phyloP scores from a whole-genome alignment of 2,113 vertebrate genomes.

The Trogon melanurus region DNA sequence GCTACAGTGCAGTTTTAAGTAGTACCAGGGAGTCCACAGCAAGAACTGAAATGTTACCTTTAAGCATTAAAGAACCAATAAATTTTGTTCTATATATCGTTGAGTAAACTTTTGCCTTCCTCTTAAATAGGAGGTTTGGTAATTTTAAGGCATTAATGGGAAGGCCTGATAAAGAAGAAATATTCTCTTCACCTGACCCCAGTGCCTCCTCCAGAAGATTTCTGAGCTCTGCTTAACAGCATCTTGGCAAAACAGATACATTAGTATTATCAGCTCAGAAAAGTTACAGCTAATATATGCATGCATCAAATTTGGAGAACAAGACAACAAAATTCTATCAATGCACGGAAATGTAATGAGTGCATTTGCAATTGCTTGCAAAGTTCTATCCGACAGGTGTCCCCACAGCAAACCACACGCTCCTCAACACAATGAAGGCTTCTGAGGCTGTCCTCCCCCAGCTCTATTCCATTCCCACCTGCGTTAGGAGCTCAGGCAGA shows the following conservation, averaged over 20 bases:
- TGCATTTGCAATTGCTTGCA: neutral
- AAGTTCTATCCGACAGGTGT: neutral
- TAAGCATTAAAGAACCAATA: too few species aligned
- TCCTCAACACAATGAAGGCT: neutral
- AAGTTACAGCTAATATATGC: neutral
- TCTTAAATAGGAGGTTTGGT: too few species aligned
- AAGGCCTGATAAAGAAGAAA: neutral
- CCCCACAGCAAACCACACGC: neutral
- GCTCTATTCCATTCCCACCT: accelerated
- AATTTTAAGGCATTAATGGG: neutral
- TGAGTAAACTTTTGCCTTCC: neutral
- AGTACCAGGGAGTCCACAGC: neutral
- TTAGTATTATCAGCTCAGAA: neutral
- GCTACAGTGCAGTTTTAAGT: neutral
- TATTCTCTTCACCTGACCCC: neutral
- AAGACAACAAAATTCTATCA: neutral
- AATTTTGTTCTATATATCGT: neutral
- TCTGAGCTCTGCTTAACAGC: neutral
- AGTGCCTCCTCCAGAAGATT: neutral
- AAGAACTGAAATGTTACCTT: neutral
- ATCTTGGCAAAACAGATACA: neutral
- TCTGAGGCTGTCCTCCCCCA: neutral
- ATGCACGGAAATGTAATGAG: neutral
- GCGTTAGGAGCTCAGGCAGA: neutral
- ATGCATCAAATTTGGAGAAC: neutral